phyloP scores from a whole-genome alignment of 2,888 invertebrate species.

The Phytoseiulus persimilis region DNA sequence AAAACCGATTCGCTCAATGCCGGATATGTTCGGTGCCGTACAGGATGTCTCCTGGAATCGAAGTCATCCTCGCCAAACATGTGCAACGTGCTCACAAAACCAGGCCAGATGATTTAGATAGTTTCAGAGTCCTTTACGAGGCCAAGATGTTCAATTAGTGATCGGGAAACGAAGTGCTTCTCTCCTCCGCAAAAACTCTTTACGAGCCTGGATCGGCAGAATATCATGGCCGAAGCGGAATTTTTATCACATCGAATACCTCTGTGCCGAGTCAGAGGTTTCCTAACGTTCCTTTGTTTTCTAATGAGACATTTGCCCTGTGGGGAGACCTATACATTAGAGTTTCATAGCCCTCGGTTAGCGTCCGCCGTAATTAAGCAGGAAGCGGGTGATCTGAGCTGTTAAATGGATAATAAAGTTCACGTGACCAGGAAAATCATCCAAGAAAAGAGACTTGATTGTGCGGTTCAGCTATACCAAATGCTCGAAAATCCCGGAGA shows the following conservation, averaged over 20 bases:
- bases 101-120: conserved; percentile 14
- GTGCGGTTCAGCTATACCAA: not conserved
- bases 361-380: too few relatives aligned
- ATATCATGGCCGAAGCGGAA: too few relatives aligned
- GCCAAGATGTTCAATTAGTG: not conserved
- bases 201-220: too few relatives aligned
- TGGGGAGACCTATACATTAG: too few relatives aligned
- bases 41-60: conserved; percentile 26
- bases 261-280: too few relatives aligned
- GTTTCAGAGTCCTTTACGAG: conserved; percentile 5
- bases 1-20: conserved; percentile 22
- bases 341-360: too few relatives aligned
- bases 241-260: too few relatives aligned
- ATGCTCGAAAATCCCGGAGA: not conserved
- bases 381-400: too few relatives aligned
- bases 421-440: too few relatives aligned
- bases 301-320: too few relatives aligned
- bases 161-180: not conserved
- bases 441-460: not conserved
- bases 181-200: not conserved
- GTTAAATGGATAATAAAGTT: too few relatives aligned
- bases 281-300: too few relatives aligned
- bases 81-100: conserved; percentile 17
- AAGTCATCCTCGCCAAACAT: conserved; percentile 29
- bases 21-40: conserved; percentile 30